Conservation (phyloP, 2,113 vertebrate genomes). For the Holacanthus passer region DNA sequence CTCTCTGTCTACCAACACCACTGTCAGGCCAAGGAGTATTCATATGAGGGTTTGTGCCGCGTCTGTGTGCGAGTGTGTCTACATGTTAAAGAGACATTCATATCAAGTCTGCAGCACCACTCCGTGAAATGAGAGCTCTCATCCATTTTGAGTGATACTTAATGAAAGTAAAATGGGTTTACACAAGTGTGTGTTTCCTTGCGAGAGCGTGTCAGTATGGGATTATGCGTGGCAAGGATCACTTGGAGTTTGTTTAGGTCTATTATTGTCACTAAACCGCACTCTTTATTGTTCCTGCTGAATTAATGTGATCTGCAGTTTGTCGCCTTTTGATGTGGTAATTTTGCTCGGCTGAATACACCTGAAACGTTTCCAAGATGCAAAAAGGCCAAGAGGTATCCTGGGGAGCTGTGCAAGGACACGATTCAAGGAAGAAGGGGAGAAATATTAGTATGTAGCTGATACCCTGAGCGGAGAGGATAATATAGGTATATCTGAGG, state of each 20-base stretch:
- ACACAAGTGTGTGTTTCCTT: conserved; percentile 57
- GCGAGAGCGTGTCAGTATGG: conserved; percentile 26
- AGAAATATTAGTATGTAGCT: conserved; percentile 62
- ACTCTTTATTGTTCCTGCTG: conserved; percentile 33
- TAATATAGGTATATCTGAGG: conserved; percentile 62
- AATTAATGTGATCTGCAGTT: conserved; percentile 57
- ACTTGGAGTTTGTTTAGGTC: conserved; percentile 41
- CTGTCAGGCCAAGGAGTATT: conserved; percentile 23
- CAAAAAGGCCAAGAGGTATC: conserved; percentile 39
- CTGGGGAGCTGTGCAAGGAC: conserved; percentile 49
- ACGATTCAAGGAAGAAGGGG: conserved; percentile 41
- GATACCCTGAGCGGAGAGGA: conserved; percentile 51
- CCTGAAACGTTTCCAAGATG: conserved; percentile 56
- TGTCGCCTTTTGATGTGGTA: conserved; percentile 67
- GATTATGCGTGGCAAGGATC: conserved; percentile 57
- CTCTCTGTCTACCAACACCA: background rate
- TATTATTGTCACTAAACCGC: conserved; percentile 54
- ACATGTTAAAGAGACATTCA: conserved; percentile 50
- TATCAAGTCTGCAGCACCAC: conserved; percentile 46
- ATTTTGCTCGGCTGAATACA: conserved; percentile 54
- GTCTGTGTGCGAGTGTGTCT: conserved; percentile 17
- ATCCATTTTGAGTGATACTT: conserved; percentile 67
- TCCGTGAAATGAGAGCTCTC: conserved; percentile 64
- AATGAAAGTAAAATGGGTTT: conserved; percentile 72
- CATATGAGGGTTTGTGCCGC: conserved; percentile 24